Evolutionary conservation across 2,888 invertebrate species (phyloP).

Genomic region (Tenodera sinensis): DNA sequence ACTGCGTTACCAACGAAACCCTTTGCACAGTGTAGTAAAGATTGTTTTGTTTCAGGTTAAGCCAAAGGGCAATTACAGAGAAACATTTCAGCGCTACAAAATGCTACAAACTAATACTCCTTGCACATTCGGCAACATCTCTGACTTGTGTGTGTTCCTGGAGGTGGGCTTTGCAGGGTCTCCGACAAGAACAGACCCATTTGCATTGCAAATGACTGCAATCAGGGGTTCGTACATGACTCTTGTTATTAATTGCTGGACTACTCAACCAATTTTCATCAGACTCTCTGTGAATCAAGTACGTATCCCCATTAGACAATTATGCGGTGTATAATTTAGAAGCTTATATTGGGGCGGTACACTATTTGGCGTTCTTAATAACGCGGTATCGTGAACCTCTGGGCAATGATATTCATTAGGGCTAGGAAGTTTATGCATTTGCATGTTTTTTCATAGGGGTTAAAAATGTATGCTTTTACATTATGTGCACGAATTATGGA

Average conservation of each 20-base stretch:
- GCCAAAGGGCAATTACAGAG: too few relatives aligned
- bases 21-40: too few relatives aligned
- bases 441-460: too few relatives aligned
- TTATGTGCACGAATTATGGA: too few relatives aligned
- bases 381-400: too few relatives aligned
- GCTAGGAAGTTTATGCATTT: too few relatives aligned
- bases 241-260: background rate
- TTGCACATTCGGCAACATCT: background rate
- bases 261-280: background rate
- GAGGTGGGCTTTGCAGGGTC: background rate
- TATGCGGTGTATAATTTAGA: background rate
- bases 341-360: background rate
- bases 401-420: too few relatives aligned
- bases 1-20: background rate
- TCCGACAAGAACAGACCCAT: background rate
- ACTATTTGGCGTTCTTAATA: too few relatives aligned
- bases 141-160: background rate
- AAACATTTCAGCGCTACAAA: background rate
- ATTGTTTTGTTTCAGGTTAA: too few relatives aligned
- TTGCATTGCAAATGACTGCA: background rate
- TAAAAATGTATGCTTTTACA: too few relatives aligned
- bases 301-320: background rate
- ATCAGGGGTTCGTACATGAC: background rate
- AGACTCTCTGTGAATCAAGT: background rate
- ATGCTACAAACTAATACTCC: background rate